Evolutionary conservation across 2,797 vertebrate genomes (phyloP).

Genomic region (Anisognathus igniventris): DNA sequence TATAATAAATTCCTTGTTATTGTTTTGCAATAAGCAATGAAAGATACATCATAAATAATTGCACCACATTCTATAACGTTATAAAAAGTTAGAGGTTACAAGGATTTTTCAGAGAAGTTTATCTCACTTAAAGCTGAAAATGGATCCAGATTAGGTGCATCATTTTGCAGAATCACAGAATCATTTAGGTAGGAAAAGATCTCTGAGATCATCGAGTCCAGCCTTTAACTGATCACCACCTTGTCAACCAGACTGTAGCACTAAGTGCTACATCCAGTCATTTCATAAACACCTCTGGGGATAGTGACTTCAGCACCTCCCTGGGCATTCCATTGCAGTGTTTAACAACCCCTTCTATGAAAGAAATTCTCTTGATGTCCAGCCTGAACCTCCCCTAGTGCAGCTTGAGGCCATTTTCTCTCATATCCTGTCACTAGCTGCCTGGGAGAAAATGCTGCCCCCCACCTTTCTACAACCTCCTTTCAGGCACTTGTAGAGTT

Average conservation of each 20-base stretch:
- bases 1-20: background rate
- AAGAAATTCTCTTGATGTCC: background rate
- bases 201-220: background rate
- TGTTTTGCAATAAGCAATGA: background rate
- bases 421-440: background rate
- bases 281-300: background rate
- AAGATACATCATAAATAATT: background rate
- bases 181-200: background rate
- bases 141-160: background rate
- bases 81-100: background rate
- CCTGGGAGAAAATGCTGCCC: background rate
- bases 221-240: background rate
- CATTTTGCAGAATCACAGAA: background rate
- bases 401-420: background rate
- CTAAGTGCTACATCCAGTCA: rapidly evolving
- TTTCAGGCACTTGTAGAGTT: background rate
- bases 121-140: background rate
- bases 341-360: background rate
- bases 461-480: background rate
- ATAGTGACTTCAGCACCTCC: background rate
- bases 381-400: background rate
- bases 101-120: background rate
- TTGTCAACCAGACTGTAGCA: background rate
- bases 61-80: rapidly evolving
- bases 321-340: background rate